Evolutionary conservation across 1,140 invertebrate species (phyloP), one percentile per base, ranked within the genome.

Genomic region (Paraescarpia echinospica): DNA sequence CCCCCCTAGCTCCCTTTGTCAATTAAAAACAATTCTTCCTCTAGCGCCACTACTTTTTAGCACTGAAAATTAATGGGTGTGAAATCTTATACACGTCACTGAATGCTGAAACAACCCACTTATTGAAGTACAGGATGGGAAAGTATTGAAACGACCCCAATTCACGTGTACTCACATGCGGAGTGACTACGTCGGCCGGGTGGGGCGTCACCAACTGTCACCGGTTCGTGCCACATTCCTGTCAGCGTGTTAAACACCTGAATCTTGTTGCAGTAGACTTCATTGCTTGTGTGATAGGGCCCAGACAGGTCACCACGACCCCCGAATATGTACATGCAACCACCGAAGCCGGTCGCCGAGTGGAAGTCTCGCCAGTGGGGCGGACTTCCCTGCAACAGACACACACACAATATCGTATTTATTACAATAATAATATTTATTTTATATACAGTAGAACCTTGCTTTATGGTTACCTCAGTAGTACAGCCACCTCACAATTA

Each of bases 351-450:
- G 22, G 97, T 97, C 0, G 98, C 97, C 0, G 98, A 97, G 95
- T 99, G 98, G 95, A 99, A 99, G 96, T 99, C 98, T 93, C 98
- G 96, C 95, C 97, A 97, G 33, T 97, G 96, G 35, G 98, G 98
- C 93, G 97, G 96, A 33, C 92, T 93, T n/a, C 97, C 97, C 96
- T 97, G 92, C 33, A 94, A 93, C 90, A 89, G 93, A 92, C 93
- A 92, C 92, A 89, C 4, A 31, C 89, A 92, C n/a, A 8, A 31
- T 22, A 92, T 1, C 31, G 9, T 91, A 33, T 35, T 35, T 35
- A 91, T 5, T n/a, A n/a, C n/a, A n/a, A n/a, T n/a, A n/a, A n/a
- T n/a, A n/a, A n/a, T n/a, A n/a, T n/a, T n/a, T n/a, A n/a, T n/a
- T n/a, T n/a, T n/a, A n/a, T n/a, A n/a, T n/a, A n/a, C n/a, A n/a